Percentiles rank a stretch among this genome's conserved stretches.
Conservation (phyloP, 92 coral and sea anemone species). For the Nematostella vectensis region DNA sequence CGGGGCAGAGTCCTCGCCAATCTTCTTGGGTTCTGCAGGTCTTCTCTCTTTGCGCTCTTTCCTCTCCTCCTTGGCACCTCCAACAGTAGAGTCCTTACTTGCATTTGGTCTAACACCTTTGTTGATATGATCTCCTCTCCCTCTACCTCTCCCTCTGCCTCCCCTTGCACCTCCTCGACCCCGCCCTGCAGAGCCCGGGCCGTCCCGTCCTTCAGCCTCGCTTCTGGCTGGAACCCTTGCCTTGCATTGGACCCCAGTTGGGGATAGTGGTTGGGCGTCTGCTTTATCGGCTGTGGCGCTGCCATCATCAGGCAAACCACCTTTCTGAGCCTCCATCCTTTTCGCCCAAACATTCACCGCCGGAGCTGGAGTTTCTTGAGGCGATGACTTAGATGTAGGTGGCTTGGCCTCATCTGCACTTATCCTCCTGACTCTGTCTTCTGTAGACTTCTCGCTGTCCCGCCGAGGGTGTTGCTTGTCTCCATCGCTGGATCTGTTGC, state of each 20-base stretch:
- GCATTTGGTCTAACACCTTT: conserved; percentile 26
- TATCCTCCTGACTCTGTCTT: conserved; percentile 8
- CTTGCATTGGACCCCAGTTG: background rate
- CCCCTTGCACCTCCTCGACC: conserved; percentile 40
- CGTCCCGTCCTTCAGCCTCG: conserved; percentile 20
- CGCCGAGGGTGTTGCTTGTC: conserved; percentile 32
- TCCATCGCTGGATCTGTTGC: conserved; percentile 70
- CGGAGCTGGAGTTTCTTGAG: conserved; percentile 57
- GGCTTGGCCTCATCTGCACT: background rate
- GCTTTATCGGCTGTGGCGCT: conserved; percentile 5
- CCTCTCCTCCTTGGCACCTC: conserved; percentile 38
- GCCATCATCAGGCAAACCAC: conserved; percentile 16
- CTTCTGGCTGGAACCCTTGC: conserved; percentile 34
- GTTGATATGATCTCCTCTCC: conserved; percentile 29
- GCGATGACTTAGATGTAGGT: conserved; percentile 7
- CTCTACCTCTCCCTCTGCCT: conserved; percentile 82
- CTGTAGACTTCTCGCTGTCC: conserved; percentile 65
- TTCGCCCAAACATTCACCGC: conserved; percentile 71
- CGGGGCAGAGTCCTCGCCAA: conserved; percentile 64
- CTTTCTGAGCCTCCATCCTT: conserved; percentile 68
- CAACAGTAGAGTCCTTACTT: conserved; percentile 24
- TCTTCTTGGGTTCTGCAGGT: conserved; percentile 68
- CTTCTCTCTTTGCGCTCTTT: conserved; percentile 68
- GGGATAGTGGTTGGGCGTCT: background rate
- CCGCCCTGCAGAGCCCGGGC: conserved; percentile 13